phyloP scores from a whole-genome alignment of 2,888 invertebrate species.

The Drosophila borealis region DNA sequence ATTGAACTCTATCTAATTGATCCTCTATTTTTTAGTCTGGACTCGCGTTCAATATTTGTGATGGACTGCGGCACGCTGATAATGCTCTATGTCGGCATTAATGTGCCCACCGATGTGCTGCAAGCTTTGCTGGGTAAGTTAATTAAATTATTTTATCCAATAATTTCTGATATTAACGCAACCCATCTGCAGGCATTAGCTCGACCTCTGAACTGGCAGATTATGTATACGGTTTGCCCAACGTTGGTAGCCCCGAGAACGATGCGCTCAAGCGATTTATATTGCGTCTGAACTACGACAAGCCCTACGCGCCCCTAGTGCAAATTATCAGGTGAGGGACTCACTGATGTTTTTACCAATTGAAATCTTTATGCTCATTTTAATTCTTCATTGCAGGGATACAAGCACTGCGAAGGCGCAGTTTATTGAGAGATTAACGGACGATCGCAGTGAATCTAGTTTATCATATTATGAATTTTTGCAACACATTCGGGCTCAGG shows the following conservation, averaged over 20 bases:
- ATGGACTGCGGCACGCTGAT: constrained; percentile 94
- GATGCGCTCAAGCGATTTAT: constrained; percentile 92
- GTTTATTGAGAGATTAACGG: constrained; percentile 95
- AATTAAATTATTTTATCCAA: background rate
- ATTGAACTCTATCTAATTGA: background rate
- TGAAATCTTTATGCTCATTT: background rate
- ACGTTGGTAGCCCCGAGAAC: constrained; percentile 90
- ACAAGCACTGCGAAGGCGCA: constrained; percentile 93
- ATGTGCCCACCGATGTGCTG: constrained; percentile 90
- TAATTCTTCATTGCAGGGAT: constrained; percentile 88
- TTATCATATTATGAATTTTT: constrained; percentile 99
- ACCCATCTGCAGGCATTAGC: constrained; percentile 87
- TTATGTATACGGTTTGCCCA: constrained; percentile 92
- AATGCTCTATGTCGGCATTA: constrained; percentile 93
- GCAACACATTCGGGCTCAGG: constrained; percentile 95
- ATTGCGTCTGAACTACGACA: constrained; percentile 92
- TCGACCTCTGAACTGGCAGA: constrained; percentile 91
- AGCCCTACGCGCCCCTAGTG: constrained; percentile 92
- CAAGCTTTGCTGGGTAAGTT: constrained; percentile 88
- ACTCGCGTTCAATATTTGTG: constrained; percentile 95
- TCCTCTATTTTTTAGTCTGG: constrained; percentile 86
- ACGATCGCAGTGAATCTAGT: constrained; percentile 97
- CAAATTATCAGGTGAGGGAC: constrained; percentile 92
- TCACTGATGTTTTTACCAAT: background rate
- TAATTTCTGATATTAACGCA: background rate